Conservation (phyloP, 2,888 invertebrate genomes). For the Pristionchus japonicus region DNA sequence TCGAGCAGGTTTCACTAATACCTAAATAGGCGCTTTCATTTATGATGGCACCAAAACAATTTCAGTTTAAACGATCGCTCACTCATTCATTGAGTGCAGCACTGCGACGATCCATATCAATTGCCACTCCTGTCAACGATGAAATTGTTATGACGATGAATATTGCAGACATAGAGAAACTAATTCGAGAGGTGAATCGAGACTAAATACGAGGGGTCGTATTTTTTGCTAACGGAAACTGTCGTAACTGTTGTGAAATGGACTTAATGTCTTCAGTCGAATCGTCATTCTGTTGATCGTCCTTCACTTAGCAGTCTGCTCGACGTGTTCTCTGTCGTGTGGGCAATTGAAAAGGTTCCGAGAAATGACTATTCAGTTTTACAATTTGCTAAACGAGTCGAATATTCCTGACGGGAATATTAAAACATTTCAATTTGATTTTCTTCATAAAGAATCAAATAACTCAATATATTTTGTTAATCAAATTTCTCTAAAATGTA, state of each 20-base stretch:
- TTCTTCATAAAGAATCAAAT: too few species aligned
- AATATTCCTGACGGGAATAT: too few species aligned
- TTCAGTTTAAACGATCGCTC: background rate
- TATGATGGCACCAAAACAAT: background rate
- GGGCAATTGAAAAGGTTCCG: slow-evolving; percentile 17
- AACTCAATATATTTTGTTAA: too few species aligned
- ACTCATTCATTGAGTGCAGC: background rate
- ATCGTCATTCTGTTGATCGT: background rate
- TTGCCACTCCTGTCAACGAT: background rate
- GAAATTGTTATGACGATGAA: background rate
- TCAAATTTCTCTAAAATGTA: too few species aligned
- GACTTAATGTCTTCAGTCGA: background rate
- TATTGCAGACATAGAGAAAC: background rate
- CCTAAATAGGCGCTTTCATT: background rate
- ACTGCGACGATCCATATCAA: background rate
- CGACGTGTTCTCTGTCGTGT: background rate
- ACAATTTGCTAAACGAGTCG: too few species aligned
- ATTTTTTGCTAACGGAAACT: too few species aligned
- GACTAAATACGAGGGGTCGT: too few species aligned
- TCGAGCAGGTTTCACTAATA: background rate
- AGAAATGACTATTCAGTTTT: too few species aligned
- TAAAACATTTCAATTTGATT: too few species aligned
- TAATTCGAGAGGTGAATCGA: background rate
- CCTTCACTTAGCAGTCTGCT: background rate
- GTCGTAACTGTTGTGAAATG: too few species aligned